Evolutionary conservation across 1,140 invertebrate species (phyloP).

Genomic region (Drosophila kanapiae): DNA sequence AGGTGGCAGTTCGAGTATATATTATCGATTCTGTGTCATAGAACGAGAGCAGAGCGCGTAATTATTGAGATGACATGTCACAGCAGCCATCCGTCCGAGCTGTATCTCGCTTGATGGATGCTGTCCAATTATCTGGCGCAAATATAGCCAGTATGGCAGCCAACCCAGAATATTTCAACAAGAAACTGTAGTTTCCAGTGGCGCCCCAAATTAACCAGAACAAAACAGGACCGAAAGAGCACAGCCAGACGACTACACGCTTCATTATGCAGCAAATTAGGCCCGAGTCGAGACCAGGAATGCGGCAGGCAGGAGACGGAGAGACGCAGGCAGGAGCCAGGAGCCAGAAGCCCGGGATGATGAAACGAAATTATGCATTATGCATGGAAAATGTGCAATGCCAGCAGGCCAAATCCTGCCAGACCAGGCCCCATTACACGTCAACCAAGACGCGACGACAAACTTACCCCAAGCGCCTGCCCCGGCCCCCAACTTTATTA

Average conservation of each 20-base stretch:
- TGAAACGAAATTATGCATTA: slow-evolving; percentile 81
- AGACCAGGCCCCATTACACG: slow-evolving; percentile 73
- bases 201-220: slow-evolving; percentile 37
- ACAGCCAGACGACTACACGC: slow-evolving; percentile 63
- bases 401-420: slow-evolving; percentile 43
- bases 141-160: slow-evolving; percentile 6
- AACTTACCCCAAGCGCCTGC: slow-evolving; percentile 33
- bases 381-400: slow-evolving; percentile 73
- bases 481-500: slow-evolving; percentile 66
- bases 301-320: slow-evolving; percentile 2
- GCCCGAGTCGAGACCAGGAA: slow-evolving; percentile 49
- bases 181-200: slow-evolving; percentile 33
- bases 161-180: slow-evolving; percentile 17
- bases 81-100: slow-evolving; percentile 27
- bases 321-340: slow-evolving; percentile 2
- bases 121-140: slow-evolving; percentile 45
- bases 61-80: slow-evolving; percentile 49
- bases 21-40: slow-evolving; percentile 23
- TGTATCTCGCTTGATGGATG: slow-evolving; percentile 32
- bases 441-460: slow-evolving; percentile 55
- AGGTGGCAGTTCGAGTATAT: background rate
- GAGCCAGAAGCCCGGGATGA: slow-evolving; percentile 46
- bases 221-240: slow-evolving; percentile 32
- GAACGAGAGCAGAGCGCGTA: slow-evolving; percentile 8
- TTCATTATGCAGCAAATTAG: slow-evolving; percentile 84